Conservation (phyloP, 2,113 vertebrate species). For the Microcebus tavaratra region DNA sequence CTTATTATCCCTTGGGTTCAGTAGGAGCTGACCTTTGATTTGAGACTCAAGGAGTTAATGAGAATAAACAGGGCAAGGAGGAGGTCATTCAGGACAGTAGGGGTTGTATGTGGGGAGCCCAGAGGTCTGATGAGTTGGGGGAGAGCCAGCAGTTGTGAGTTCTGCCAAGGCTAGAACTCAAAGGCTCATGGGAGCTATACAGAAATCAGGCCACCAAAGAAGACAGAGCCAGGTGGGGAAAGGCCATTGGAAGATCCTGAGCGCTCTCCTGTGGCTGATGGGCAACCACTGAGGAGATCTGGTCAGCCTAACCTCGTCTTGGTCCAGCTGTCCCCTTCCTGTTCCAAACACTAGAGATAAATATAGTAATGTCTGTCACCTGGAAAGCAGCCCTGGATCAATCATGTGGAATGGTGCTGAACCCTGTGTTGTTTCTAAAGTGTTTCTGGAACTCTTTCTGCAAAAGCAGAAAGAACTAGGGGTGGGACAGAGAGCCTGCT, state of each 20-base stretch:
- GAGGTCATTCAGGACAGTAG: background rate
- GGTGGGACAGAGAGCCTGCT: background rate
- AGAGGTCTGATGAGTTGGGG: fast-evolving
- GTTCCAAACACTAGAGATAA: background rate
- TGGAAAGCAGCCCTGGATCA: background rate
- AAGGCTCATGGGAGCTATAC: background rate
- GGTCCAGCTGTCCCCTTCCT: background rate
- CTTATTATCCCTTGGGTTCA: background rate
- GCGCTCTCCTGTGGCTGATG: background rate
- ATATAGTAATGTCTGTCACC: background rate
- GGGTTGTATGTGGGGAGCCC: background rate
- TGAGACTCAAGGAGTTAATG: background rate
- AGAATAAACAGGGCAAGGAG: background rate
- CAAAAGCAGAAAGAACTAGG: background rate
- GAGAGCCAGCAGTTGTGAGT: background rate
- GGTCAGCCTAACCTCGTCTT: background rate
- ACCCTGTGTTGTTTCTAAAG: background rate
- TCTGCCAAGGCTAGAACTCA: background rate
- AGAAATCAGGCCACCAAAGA: background rate
- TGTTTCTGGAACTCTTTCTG: background rate
- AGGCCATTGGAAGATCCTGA: background rate
- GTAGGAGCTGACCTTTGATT: background rate
- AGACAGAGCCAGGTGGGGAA: background rate
- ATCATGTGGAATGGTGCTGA: background rate
- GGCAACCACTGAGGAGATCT: background rate